These are phyloP conservation scores for Rhegmatorhina hoffmannsi DNA, from an alignment of 2,113 vertebrate genomes.

Conservation along the genomic window DNA sequence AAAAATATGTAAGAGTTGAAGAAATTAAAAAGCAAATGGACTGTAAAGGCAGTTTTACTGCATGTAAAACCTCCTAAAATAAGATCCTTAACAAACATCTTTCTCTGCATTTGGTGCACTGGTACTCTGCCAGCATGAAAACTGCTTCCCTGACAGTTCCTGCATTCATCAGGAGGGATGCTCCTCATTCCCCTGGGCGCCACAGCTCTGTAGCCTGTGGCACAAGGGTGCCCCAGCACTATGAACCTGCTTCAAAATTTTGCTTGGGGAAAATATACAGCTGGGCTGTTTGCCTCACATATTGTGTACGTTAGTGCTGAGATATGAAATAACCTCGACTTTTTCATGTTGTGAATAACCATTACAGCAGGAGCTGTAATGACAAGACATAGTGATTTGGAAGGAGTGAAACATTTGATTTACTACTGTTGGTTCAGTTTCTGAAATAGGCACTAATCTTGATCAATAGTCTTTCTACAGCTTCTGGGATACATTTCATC, in stretches of 20 bases:
- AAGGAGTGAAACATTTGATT: slow-evolving; percentile 31
- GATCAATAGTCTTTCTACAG: slow-evolving; percentile 34
- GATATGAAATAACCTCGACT: neutral
- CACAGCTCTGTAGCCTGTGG: neutral
- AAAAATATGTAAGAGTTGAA: neutral
- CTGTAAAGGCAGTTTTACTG: slow-evolving; percentile 7
- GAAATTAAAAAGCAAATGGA: slow-evolving; percentile 50
- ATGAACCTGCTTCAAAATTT: neutral
- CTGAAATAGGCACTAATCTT: slow-evolving; percentile 46
- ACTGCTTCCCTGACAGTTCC: neutral
- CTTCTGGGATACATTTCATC: slow-evolving; percentile 16
- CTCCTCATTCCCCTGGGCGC: neutral
- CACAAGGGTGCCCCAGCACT: neutral
- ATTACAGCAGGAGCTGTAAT: neutral
- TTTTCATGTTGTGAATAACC: neutral
- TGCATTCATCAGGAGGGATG: neutral
- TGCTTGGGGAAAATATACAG: neutral
- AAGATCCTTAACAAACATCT: neutral
- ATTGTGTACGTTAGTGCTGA: neutral
- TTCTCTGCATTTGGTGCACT: neutral
- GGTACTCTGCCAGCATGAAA: neutral
- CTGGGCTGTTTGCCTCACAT: neutral
- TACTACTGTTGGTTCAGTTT: slow-evolving; percentile 50
- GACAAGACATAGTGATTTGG: neutral
- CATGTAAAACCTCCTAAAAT: slow-evolving; percentile 21